Evolutionary conservation across 1,140 invertebrate genomes (phyloP).

Genomic region (Eubasilissa regina): DNA sequence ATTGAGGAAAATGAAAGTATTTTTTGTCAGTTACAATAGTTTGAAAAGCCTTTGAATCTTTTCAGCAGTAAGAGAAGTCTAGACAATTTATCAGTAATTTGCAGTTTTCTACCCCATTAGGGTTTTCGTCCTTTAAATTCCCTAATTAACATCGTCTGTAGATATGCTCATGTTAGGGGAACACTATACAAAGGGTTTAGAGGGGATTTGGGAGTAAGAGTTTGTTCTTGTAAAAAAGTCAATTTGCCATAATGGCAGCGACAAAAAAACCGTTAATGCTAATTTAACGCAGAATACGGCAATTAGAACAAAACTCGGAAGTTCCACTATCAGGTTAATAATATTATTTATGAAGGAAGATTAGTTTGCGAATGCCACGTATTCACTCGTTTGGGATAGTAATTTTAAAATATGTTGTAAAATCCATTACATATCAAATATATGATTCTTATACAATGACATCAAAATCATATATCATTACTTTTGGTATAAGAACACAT

Average conservation of each 20-base stretch:
- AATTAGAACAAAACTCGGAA: background rate
- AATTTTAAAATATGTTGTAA: too few relatives aligned
- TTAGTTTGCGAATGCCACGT: too few relatives aligned
- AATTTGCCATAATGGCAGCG: slow-evolving; percentile 53
- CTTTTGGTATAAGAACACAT: too few relatives aligned
- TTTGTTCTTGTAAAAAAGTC: slow-evolving; percentile 40
- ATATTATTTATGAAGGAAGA: background rate
- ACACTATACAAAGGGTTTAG: background rate
- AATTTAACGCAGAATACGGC: slow-evolving; percentile 51
- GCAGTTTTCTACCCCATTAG: slow-evolving; percentile 54
- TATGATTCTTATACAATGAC: too few relatives aligned
- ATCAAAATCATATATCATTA: too few relatives aligned
- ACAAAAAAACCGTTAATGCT: slow-evolving; percentile 44
- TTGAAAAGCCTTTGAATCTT: slow-evolving; percentile 21
- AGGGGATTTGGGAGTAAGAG: slow-evolving; percentile 37
- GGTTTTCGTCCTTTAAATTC: slow-evolving; percentile 36
- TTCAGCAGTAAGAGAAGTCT: slow-evolving; percentile 5
- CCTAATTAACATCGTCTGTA: slow-evolving; percentile 55
- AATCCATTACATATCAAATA: too few relatives aligned
- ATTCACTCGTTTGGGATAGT: too few relatives aligned
- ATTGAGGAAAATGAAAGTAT: too few relatives aligned
- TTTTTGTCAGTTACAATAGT: slow-evolving; percentile 6
- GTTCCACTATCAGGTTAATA: background rate
- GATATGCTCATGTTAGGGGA: slow-evolving; percentile 29
- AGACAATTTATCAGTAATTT: slow-evolving; percentile 57